Evolutionary conservation across 2,113 vertebrate species (phyloP), one percentile per base, ranked within the genome.

Genomic region (Phrynocephalus versicolor): DNA sequence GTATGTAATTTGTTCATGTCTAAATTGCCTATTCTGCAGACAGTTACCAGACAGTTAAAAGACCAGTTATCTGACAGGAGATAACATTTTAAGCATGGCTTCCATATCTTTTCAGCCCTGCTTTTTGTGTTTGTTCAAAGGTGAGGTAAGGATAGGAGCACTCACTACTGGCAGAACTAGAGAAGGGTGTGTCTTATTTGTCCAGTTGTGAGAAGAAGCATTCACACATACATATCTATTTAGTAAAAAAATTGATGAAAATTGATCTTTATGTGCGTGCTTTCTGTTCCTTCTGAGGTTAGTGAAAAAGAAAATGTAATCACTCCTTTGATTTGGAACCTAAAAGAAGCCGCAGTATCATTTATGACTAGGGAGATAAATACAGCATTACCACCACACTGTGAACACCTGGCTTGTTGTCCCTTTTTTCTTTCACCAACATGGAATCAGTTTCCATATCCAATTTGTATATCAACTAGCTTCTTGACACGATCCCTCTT

Each of bases 401-500:
- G 21, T 86, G 77, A 71, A 77, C 23, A 77, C 74, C 51, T 91
- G 75, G 77, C 30, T 81, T 69, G 45, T 67, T 81, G 27, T 15
- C 27, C 57, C 25, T 51, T 5, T 51, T 51, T 21, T 62, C 60
- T 23, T 62, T 19, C 16, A 25, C 21, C 23, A 21, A 6, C 19
- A 51, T 45, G 13, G 39, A 41, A 6, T 4, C 72, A 74, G 41
- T 51, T 35, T 39, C 19, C 39, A 14, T 30, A 45, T 51, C 62
- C 37, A 80, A 6, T 15, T 5, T 9, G 0, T 3, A 5, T 72
- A 86, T 79, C 55, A 1, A 0, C 57, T 90, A 37, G 55, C 74
- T 88, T 65, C 39, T 85, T 84, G 79, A 55, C 65, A 7, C 65
- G 85, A 69, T 10, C 81, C 86, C 80, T 58, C 60, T 14, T 79